These are phyloP conservation scores for Beroe ovata DNA, from an alignment of 37 sponge, comb jelly and placozoan genomes.

Conservation along the genomic window DNA sequence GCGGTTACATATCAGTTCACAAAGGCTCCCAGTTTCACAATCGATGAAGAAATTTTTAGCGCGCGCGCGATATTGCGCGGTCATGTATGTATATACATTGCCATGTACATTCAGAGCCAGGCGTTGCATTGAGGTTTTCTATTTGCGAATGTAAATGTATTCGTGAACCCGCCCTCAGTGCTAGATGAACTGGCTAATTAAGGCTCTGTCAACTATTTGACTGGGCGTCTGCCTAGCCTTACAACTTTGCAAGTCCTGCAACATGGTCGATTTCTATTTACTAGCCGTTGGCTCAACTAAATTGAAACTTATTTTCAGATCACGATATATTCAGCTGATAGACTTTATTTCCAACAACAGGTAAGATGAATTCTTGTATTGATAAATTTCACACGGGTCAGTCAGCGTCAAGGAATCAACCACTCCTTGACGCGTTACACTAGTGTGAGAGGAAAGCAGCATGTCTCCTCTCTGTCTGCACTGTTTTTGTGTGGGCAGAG, in stretches of 20 bases:
- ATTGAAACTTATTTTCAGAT: no score
- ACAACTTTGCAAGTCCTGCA: no score
- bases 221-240: constrained; percentile 22
- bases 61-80: no score
- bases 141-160: no score
- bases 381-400: constrained; percentile 65
- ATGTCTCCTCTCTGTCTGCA: not conserved
- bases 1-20: not conserved
- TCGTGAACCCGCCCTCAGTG: not conserved
- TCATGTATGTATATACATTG: no score
- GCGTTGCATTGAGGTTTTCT: no score
- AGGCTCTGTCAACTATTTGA: constrained; percentile 3
- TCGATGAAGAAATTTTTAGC: not conserved
- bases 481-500: not conserved
- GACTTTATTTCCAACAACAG: no score
- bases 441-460: constrained; percentile 10
- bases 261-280: no score
- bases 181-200: not conserved
- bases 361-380: no score
- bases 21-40: not conserved
- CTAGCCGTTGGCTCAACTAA: no score
- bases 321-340: no score
- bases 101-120: no score
- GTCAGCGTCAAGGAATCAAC: constrained; percentile 20
- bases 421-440: constrained; percentile 57